A percentile compares a stretch with the other conserved stretches of the same genome.
Evolutionary conservation across 1,140 invertebrate genomes (phyloP).

Genomic region (Zaprionus inermis): DNA sequence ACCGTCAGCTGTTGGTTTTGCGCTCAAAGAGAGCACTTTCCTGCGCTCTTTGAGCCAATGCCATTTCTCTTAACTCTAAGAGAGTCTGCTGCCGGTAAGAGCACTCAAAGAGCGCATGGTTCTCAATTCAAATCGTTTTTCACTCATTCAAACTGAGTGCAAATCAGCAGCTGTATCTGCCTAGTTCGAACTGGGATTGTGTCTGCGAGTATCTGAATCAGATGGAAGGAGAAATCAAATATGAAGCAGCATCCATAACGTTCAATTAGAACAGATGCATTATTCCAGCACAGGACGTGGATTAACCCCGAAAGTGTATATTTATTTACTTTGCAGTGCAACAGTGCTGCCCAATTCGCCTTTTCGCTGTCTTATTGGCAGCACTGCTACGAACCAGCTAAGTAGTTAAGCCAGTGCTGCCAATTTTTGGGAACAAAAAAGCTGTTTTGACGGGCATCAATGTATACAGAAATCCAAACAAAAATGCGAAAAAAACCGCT

Average conservation of each 20-base stretch:
- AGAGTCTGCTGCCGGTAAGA: not conserved
- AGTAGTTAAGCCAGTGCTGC: too few relatives aligned
- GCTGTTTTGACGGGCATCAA: too few relatives aligned
- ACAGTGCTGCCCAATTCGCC: too few relatives aligned
- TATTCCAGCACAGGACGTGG: not conserved
- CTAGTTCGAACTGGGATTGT: not conserved
- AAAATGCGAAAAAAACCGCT: too few relatives aligned
- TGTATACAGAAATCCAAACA: too few relatives aligned
- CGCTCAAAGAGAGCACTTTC: slow-evolving; percentile 13
- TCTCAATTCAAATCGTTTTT: not conserved
- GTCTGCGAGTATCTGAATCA: too few relatives aligned
- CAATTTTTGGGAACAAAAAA: too few relatives aligned
- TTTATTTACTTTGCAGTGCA: not conserved
- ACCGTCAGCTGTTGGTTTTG: slow-evolving; percentile 38
- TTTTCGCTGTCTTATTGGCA: too few relatives aligned
- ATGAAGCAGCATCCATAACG: not conserved
- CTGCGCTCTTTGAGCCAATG: not conserved
- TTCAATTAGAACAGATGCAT: not conserved
- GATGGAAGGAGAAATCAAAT: not conserved
- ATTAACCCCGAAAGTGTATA: not conserved
- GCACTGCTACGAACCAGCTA: too few relatives aligned
- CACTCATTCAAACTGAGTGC: not conserved
- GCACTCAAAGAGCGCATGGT: slow-evolving; percentile 6
- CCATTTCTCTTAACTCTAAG: slow-evolving; percentile 15
- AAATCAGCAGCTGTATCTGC: not conserved